Evolutionary conservation across 2,888 invertebrate genomes (phyloP).

Genomic region (Bhutanitis thaidina): DNA sequence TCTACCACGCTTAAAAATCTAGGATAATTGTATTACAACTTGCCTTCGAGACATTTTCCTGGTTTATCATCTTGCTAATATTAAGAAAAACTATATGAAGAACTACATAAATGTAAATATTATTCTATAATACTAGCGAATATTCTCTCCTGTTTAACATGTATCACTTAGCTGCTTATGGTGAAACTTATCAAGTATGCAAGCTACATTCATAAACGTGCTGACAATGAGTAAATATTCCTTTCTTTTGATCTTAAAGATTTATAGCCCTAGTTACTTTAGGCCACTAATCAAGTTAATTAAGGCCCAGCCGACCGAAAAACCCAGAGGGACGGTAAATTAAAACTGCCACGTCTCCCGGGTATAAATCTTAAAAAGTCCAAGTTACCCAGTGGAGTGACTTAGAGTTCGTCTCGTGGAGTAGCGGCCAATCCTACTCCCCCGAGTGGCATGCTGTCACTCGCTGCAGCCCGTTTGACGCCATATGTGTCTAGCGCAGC

Average conservation of each 20-base stretch:
- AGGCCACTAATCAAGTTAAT: slow-evolving; percentile 22
- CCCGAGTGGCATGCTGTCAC: slow-evolving; percentile 73
- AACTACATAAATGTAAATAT: no score
- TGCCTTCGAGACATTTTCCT: no score
- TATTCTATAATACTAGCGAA: no score
- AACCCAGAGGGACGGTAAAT: slow-evolving; percentile 19
- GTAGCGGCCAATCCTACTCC: slow-evolving; percentile 70
- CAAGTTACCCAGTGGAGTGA: slow-evolving; percentile 43
- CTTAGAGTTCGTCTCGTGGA: slow-evolving; percentile 56
- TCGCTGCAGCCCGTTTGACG: slow-evolving; percentile 73
- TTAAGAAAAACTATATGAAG: no score
- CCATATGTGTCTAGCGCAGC: slow-evolving; percentile 61
- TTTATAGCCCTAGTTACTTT: background rate
- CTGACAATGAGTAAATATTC: background rate
- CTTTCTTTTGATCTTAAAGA: slow-evolving; percentile 5
- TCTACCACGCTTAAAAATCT: no score
- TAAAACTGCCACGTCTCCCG: slow-evolving; percentile 20
- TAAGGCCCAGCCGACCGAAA: slow-evolving; percentile 20
- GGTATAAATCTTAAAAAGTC: slow-evolving; percentile 49
- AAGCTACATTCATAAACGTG: no score
- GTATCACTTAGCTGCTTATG: no score
- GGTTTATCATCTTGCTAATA: no score
- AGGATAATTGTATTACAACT: no score
- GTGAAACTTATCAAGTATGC: no score
- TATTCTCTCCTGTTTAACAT: no score